These are phyloP conservation scores for Sebastes kiyomatsui DNA, from an alignment of 2,797 vertebrate genomes.

Conservation along the genomic window DNA sequence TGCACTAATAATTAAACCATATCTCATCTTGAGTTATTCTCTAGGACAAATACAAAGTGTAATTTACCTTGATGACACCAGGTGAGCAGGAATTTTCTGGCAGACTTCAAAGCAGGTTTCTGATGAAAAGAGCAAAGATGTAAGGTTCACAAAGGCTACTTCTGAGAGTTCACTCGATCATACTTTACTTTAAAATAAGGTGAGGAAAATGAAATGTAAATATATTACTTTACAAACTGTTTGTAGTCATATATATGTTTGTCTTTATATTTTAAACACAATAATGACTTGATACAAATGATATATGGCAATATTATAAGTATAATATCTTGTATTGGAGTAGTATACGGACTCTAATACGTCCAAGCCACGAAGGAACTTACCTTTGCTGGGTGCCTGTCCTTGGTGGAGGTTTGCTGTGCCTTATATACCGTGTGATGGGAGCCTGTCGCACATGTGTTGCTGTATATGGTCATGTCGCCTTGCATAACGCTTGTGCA, in stretches of 20 bases:
- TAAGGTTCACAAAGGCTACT: neutral
- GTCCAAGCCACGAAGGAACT: conserved; percentile 5
- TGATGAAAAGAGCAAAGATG: conserved; percentile 17
- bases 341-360: neutral
- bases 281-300: neutral
- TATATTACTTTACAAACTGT: neutral
- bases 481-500: conserved; percentile 30
- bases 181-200: neutral
- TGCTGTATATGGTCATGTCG: conserved; percentile 77
- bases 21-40: neutral
- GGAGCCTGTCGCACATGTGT: conserved; percentile 42
- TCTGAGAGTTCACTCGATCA: neutral
- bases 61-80: conserved; percentile 58
- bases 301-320: neutral
- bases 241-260: neutral
- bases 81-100: conserved; percentile 27
- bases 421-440: conserved; percentile 68
- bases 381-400: conserved; percentile 77
- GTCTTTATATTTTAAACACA: neutral
- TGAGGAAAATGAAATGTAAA: neutral
- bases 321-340: neutral
- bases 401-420: conserved; percentile 20
- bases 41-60: neutral
- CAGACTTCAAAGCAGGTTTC: conserved; percentile 46
- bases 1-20: neutral